A percentile compares a stretch with the other conserved stretches of the same genome.
These are phyloP conservation scores for Syrista parreyssii DNA, from an alignment of 2,888 invertebrate genomes.

Conservation along the genomic window DNA sequence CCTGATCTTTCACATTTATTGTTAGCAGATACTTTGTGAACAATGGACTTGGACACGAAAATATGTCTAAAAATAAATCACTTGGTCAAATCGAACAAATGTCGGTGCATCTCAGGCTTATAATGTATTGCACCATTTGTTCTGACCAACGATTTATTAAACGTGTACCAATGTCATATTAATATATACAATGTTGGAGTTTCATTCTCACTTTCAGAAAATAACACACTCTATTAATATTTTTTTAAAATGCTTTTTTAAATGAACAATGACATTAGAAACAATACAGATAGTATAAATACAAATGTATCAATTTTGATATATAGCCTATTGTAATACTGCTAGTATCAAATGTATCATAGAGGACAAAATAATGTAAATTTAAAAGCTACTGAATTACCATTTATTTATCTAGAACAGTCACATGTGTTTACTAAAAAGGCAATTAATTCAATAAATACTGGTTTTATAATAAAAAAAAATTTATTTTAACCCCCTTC, in stretches of 20 bases:
- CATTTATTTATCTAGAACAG: slow-evolving; percentile 63
- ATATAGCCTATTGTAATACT: background rate
- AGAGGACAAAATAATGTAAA: background rate
- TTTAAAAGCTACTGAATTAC: slow-evolving; percentile 33
- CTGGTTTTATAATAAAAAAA: slow-evolving; percentile 45
- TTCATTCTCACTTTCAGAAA: background rate
- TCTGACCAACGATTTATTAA: background rate
- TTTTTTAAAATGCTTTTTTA: background rate
- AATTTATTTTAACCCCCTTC: slow-evolving; percentile 20
- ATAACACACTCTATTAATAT: background rate
- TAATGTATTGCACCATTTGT: background rate
- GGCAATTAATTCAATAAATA: slow-evolving; percentile 47
- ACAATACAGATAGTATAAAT: background rate
- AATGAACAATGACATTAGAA: background rate
- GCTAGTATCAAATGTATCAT: background rate
- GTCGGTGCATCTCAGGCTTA: background rate
- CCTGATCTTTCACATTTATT: background rate
- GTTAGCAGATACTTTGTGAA: background rate
- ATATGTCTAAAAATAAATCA: background rate
- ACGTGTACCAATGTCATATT: background rate
- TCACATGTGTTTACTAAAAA: slow-evolving; percentile 55
- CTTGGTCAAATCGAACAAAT: background rate
- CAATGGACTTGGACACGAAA: background rate
- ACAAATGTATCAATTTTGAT: background rate
- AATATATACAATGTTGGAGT: background rate